Conservation (phyloP, 2,797 vertebrate species). For the Pangasius sanitwongsei region DNA sequence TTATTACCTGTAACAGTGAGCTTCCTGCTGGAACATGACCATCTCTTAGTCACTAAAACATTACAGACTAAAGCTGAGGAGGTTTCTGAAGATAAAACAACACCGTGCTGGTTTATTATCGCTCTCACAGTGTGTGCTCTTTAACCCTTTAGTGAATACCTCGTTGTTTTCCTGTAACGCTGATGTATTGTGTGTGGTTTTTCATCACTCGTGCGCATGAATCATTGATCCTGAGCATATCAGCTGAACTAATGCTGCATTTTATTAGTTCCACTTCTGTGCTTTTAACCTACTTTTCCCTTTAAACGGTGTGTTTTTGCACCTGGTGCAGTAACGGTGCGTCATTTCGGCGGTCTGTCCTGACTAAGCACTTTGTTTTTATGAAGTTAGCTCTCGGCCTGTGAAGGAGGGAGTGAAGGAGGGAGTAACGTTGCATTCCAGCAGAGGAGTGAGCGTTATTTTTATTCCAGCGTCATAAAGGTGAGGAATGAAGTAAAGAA, state of each 20-base stretch:
- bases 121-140: not conserved
- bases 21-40: not conserved
- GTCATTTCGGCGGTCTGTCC: too few species aligned
- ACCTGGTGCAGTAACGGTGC: too few species aligned
- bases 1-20: too few species aligned
- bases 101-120: too few species aligned
- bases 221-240: not conserved
- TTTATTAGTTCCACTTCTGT: not conserved
- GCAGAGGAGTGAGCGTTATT: not conserved
- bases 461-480: not conserved
- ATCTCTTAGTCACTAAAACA: not conserved
- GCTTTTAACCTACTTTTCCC: not conserved
- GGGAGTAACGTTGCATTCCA: too few species aligned
- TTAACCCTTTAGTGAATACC: not conserved
- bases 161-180: not conserved
- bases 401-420: not conserved
- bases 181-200: not conserved
- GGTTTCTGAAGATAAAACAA: not conserved
- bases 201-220: not conserved
- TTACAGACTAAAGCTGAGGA: not conserved
- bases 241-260: not conserved
- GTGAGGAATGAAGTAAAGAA: conserved; percentile 12
- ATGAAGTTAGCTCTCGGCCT: not conserved
- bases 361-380: not conserved
- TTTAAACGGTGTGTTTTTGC: not conserved